Evolutionary conservation across 2,888 invertebrate species (phyloP).

Genomic region (Cheilosia vernalis): DNA sequence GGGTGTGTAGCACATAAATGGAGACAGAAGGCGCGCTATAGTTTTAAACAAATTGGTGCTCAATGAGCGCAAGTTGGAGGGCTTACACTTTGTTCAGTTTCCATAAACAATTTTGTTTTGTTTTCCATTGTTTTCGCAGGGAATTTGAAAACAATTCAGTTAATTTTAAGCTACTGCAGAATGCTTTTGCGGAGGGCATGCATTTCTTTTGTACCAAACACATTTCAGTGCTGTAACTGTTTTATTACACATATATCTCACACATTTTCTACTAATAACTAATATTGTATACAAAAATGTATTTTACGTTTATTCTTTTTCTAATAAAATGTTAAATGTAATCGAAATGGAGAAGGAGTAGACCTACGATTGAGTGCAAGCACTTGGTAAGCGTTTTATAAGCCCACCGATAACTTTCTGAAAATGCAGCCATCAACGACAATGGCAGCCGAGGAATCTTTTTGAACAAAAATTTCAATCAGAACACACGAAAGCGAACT

Average conservation of each 20-base stretch:
- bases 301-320: constrained; percentile 61
- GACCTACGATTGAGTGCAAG: no score
- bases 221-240: constrained; percentile 30
- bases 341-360: not conserved
- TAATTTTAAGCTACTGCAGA: constrained; percentile 1
- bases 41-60: constrained; percentile 1
- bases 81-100: not conserved
- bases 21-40: not conserved
- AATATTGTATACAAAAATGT: constrained; percentile 11
- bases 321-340: constrained; percentile 34
- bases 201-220: constrained; percentile 40
- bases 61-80: not conserved
- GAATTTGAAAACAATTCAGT: not conserved
- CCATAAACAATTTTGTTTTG: not conserved
- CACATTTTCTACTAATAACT: constrained; percentile 48
- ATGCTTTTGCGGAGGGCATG: constrained; percentile 21
- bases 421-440: no score
- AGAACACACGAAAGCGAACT: no score
- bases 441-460: no score
- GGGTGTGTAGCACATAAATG: not conserved
- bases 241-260: constrained; percentile 15
- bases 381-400: no score
- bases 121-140: not conserved
- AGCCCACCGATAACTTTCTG: no score
- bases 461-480: no score